A percentile compares a stretch with the other conserved stretches of the same genome.
Evolutionary conservation across 2,888 invertebrate species (phyloP).

Genomic region (Scaptomyza flava): DNA sequence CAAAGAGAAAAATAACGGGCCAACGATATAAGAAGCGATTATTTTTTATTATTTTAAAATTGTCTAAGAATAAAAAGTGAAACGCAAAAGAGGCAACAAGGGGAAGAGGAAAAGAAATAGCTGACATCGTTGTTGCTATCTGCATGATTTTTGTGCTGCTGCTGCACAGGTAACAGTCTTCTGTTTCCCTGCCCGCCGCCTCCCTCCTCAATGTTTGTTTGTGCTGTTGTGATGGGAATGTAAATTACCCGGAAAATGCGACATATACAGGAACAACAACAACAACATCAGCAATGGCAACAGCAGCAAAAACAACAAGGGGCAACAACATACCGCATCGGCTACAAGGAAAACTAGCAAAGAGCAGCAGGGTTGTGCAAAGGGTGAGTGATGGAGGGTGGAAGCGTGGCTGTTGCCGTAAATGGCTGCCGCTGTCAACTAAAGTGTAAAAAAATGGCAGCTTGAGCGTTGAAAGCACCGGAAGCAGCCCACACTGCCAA

Average conservation of each 20-base stretch:
- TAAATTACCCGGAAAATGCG: conserved; percentile 79
- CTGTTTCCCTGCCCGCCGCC: not conserved
- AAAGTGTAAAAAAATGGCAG: conserved; percentile 73
- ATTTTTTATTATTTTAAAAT: conserved; percentile 67
- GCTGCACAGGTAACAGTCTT: conserved; percentile 23
- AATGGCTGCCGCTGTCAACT: conserved; percentile 74
- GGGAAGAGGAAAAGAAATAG: not conserved
- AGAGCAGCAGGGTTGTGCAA: conserved; percentile 5
- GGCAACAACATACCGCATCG: conserved; percentile 22
- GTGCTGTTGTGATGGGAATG: conserved; percentile 67
- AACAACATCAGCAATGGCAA: conserved; percentile 14
- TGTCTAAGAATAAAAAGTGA: conserved; percentile 22
- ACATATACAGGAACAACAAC: conserved; percentile 54
- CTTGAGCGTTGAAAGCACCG: conserved; percentile 66
- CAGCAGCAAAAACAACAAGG: conserved; percentile 11
- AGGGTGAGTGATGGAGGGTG: not conserved
- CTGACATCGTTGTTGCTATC: conserved; percentile 30
- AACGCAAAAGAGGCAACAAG: not conserved
- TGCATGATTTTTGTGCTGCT: conserved; percentile 32
- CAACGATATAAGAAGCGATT: conserved; percentile 40
- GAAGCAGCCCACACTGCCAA: conserved; percentile 54
- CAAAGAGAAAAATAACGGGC: conserved; percentile 34
- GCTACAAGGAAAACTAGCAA: conserved; percentile 47
- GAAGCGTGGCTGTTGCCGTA: conserved; percentile 54
- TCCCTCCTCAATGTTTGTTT: not conserved